Evolutionary conservation across 2,888 invertebrate species (phyloP), one percentile per base, ranked within the genome.

Genomic region (Cataglyphis albicans): DNA sequence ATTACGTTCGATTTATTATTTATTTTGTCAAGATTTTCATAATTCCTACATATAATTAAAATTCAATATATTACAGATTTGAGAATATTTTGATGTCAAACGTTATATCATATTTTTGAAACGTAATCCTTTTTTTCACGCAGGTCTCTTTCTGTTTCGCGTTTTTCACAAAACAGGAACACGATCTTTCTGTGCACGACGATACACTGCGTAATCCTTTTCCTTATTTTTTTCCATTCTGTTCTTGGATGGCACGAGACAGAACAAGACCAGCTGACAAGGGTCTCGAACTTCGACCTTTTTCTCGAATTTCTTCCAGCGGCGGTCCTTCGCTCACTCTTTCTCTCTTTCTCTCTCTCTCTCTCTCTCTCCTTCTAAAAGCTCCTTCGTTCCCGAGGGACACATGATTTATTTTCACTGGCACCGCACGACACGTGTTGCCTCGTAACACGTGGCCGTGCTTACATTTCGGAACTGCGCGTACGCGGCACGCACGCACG

Each of bases 371-470:
- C 57, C 5, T 52, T 70, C 67, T 82, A 63, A 38, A 61, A 63
- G 67, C 87, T 87, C 78, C 85, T 70, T 81, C 84, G 74, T 67
- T 65, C 75, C 67, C 82, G 84, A 81, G 84, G 78, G 78, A 81
- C 85, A 78, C 86, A 89, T 91, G 90, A 92, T 92, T 92, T 93
- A 92, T 92, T 92, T 92, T 92, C 91, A 89, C 91, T 92, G 89
- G 89, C 88, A 91, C 88, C 91, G 84, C 90, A 88, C 90, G 91
- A 92, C 92, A 93, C 93, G 91, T 92, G 93, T 93, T 92, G 89
- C 89, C 85, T 80, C 82, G 88, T 89, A 89, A 90, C 91, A 90
- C 90, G 91, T 90, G 89, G 89, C 89, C 82, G 86, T 89, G 90
- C 91, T 91, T 90, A 91, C 88, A 84, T 90, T 91, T 89, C 90